These are phyloP conservation scores for Acleris emargana DNA, from an alignment of 2,888 invertebrate species.

Conservation along the genomic window DNA sequence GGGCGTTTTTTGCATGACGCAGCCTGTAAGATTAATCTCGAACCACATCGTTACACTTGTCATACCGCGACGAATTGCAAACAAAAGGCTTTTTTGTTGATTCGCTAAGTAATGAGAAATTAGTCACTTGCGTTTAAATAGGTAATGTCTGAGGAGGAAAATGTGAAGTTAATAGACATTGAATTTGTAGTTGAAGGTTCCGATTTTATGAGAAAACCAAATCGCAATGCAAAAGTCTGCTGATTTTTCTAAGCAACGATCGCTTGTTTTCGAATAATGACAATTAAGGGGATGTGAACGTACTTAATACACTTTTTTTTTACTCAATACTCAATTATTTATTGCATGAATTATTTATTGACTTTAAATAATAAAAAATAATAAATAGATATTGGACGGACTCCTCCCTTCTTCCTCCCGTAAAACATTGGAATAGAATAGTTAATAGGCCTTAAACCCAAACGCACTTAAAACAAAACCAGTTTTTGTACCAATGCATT, in stretches of 20 bases:
- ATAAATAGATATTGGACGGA: too few relatives aligned
- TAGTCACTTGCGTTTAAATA: slow-evolving; percentile 15
- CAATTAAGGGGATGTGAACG: too few relatives aligned
- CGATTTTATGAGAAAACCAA: too few relatives aligned
- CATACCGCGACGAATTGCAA: slow-evolving; percentile 18
- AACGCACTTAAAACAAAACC: background rate
- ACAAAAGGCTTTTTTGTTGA: slow-evolving; percentile 24
- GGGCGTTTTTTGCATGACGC: slow-evolving; percentile 22
- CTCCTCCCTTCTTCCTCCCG: too few relatives aligned
- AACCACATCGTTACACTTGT: slow-evolving; percentile 22
- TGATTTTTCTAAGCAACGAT: too few relatives aligned
- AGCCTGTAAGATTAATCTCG: slow-evolving; percentile 10
- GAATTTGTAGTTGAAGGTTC: background rate
- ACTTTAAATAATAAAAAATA: too few relatives aligned
- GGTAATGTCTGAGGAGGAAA: background rate
- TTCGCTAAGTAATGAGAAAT: slow-evolving; percentile 22
- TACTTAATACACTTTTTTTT: too few relatives aligned
- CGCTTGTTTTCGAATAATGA: too few relatives aligned
- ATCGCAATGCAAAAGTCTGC: too few relatives aligned
- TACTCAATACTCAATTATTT: too few relatives aligned
- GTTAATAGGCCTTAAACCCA: background rate
- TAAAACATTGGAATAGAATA: too few relatives aligned
- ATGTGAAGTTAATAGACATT: background rate
- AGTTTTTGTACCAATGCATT: background rate
- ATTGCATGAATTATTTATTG: too few relatives aligned